Evolutionary conservation across 1,140 invertebrate species (phyloP).

Genomic region (Pogonognathellus flavescens): DNA sequence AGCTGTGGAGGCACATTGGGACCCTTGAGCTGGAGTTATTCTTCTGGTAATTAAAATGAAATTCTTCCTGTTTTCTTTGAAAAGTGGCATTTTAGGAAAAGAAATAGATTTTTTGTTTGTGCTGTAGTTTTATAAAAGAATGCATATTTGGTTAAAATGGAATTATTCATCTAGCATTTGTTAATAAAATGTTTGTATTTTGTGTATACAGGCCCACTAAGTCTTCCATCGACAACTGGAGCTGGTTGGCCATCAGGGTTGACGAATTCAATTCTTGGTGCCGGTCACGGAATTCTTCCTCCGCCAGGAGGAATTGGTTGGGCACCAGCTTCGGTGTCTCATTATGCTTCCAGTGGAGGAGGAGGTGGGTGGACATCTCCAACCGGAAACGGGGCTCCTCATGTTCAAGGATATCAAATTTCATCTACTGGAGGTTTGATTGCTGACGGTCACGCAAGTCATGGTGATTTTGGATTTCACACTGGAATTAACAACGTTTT

Average conservation of each 20-base stretch:
- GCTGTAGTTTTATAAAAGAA: background rate
- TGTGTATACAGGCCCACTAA: too few species aligned
- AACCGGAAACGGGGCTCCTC: background rate
- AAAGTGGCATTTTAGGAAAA: background rate
- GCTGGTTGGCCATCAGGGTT: too few species aligned
- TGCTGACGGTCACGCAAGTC: background rate
- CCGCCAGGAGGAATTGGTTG: too few species aligned
- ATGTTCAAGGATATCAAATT: background rate
- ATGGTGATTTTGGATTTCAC: background rate
- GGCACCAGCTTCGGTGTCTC: too few species aligned
- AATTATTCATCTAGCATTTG: too few species aligned
- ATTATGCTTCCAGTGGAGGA: too few species aligned
- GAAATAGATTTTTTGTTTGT: background rate
- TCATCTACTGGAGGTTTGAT: background rate
- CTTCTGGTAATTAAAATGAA: background rate
- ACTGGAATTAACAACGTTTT: background rate
- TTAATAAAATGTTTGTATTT: too few species aligned
- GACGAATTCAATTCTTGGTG: too few species aligned
- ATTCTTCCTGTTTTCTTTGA: background rate
- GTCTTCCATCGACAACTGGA: too few species aligned
- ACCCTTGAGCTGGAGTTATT: slow-evolving; percentile 50
- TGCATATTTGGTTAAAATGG: background rate
- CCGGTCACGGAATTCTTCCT: too few species aligned
- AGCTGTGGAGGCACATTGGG: slow-evolving; percentile 54
- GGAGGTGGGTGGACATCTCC: background rate